A percentile compares a stretch with the other conserved stretches of the same genome.
Conservation (phyloP, 2,888 invertebrate genomes). For the Catocala fraxini region DNA sequence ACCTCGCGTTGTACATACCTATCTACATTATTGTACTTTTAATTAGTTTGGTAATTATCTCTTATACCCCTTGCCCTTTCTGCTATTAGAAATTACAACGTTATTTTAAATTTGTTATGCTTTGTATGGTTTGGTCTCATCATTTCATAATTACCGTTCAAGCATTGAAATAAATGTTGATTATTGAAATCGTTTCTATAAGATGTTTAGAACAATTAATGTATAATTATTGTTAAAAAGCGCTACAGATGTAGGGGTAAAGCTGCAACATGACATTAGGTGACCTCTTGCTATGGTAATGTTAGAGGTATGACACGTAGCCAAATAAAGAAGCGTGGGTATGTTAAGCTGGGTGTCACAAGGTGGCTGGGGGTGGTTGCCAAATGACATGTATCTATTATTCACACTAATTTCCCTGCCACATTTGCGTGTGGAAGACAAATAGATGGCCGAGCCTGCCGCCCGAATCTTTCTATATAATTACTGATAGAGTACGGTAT, state of each 20-base stretch:
- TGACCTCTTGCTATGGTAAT: conserved; percentile 20
- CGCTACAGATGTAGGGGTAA: background rate
- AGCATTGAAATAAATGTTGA: no score
- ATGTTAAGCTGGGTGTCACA: conserved; percentile 62
- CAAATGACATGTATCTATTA: conserved; percentile 87
- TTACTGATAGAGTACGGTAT: conserved; percentile 67
- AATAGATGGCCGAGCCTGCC: conserved; percentile 76
- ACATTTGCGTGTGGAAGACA: conserved; percentile 87
- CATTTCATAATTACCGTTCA: background rate
- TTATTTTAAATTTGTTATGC: conserved; percentile 13
- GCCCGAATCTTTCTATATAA: conserved; percentile 78
- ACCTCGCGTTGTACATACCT: conserved; percentile 57
- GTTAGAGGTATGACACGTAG: conserved; percentile 21
- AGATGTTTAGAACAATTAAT: no score
- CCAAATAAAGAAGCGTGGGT: conserved; percentile 47
- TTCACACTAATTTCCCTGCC: conserved; percentile 83
- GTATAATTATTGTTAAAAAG: conserved; percentile 11
- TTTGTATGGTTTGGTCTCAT: conserved; percentile 14
- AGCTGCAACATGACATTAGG: conserved; percentile 9
- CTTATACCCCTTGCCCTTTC: conserved; percentile 13
- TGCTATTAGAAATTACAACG: conserved; percentile 12
- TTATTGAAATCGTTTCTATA: no score
- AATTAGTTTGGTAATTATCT: conserved; percentile 22
- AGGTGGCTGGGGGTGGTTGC: conserved; percentile 75
- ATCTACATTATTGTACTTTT: conserved; percentile 48